phyloP scores from a whole-genome alignment of 1,140 invertebrate genomes.

The Drosophila ogumai region DNA sequence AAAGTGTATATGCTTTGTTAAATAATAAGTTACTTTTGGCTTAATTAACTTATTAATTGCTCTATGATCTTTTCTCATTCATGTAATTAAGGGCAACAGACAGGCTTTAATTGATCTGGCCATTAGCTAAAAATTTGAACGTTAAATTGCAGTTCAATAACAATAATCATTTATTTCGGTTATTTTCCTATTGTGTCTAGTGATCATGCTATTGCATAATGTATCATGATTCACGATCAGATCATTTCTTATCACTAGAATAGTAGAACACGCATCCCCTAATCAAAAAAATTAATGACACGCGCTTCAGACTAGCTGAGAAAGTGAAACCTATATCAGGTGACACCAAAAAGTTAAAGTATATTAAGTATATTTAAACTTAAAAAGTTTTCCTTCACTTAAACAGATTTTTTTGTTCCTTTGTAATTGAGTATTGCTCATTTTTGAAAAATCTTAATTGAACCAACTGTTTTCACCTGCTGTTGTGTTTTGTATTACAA shows the following conservation, averaged over 20 bases:
- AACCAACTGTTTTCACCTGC: background rate
- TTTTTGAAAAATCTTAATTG: background rate
- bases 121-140: background rate
- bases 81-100: slow-evolving; percentile 6
- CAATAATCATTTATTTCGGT: slow-evolving; percentile 6
- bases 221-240: slow-evolving; percentile 15
- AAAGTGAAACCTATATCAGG: slow-evolving; percentile 25
- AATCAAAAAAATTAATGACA: slow-evolving; percentile 6
- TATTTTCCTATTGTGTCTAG: slow-evolving; percentile 3
- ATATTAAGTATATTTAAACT: background rate
- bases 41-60: slow-evolving; percentile 1
- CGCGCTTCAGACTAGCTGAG: background rate
- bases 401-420: background rate
- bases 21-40: slow-evolving; percentile 1
- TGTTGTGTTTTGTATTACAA: slow-evolving; percentile 10
- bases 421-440: background rate
- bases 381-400: background rate
- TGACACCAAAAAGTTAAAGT: slow-evolving; percentile 9
- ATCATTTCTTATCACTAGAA: slow-evolving; percentile 41
- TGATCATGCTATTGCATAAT: slow-evolving; percentile 45
- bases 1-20: background rate
- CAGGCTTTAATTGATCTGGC: background rate
- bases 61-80: background rate
- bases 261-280: slow-evolving; percentile 17
- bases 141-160: slow-evolving; percentile 28